Conservation (phyloP, 30 jellyfish, hydroid and myxozoan species). For the Clytia hemisphaerica region DNA sequence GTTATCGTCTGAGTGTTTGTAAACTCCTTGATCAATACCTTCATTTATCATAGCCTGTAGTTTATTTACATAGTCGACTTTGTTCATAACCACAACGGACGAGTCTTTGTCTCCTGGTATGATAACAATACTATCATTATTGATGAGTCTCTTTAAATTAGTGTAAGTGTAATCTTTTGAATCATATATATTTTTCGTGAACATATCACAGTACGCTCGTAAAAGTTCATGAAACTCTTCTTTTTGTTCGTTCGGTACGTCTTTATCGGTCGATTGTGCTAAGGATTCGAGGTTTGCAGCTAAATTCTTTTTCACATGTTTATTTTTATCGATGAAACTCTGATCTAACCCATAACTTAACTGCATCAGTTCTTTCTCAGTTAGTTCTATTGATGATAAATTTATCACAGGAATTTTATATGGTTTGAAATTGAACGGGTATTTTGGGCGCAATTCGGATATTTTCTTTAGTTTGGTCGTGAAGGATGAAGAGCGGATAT, state of each 20-base stretch:
- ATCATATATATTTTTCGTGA: background rate
- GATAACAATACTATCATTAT: background rate
- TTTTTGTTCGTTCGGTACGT: background rate
- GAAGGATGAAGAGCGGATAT: too few relatives aligned
- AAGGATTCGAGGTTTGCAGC: background rate
- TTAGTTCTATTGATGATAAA: too few relatives aligned
- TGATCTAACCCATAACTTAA: background rate
- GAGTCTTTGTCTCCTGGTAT: conserved; percentile 15
- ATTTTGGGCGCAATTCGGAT: too few relatives aligned
- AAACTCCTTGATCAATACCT: too few relatives aligned
- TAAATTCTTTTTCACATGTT: background rate
- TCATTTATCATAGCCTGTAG: too few relatives aligned
- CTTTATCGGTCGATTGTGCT: background rate
- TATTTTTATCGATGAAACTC: background rate
- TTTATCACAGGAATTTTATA: too few relatives aligned
- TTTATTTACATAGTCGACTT: too few relatives aligned
- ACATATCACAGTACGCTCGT: conserved; percentile 5
- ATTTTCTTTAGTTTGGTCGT: too few relatives aligned
- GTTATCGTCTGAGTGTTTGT: too few relatives aligned
- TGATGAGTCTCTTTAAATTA: background rate
- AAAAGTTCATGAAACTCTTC: conserved; percentile 13
- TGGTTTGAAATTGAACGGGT: too few relatives aligned
- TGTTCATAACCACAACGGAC: conserved; percentile 13
- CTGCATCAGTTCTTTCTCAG: background rate
- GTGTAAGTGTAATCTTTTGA: background rate